These are phyloP conservation scores for Gallinago media DNA, from an alignment of 2,113 vertebrate species.

Conservation along the genomic window DNA sequence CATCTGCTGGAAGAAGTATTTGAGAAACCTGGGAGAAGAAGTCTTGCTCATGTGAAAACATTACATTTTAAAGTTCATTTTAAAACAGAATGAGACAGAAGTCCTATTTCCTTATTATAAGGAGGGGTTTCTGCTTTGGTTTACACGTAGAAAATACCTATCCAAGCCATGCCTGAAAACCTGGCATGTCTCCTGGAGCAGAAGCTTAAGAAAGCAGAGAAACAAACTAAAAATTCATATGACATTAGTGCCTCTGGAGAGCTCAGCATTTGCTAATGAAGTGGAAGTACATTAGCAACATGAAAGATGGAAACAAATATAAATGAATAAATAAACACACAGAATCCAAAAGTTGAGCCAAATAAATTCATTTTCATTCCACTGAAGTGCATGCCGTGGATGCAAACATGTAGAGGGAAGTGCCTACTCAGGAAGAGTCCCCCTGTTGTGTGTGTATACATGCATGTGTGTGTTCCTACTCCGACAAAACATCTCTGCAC, in stretches of 20 bases:
- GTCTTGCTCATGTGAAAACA: background rate
- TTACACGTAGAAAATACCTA: background rate
- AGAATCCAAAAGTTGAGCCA: background rate
- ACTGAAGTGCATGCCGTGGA: background rate
- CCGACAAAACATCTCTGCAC: background rate
- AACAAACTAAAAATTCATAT: background rate
- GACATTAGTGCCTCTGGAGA: background rate
- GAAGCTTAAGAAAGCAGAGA: background rate
- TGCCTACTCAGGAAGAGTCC: background rate
- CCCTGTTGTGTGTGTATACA: background rate
- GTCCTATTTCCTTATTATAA: background rate
- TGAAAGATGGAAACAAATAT: background rate
- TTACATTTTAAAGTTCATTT: background rate
- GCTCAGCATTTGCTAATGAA: background rate
- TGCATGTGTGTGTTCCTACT: background rate
- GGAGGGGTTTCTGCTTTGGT: background rate
- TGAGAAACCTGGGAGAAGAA: background rate
- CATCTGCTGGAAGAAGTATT: background rate
- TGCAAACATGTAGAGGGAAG: background rate
- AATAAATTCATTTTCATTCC: background rate
- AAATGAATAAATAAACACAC: background rate
- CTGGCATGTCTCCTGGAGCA: background rate
- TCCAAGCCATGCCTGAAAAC: background rate
- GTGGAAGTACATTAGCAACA: background rate
- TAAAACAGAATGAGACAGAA: background rate